Base-by-base conservation (phyloP, 2,888 invertebrate genomes). In the Synanthedon andrenaeformis region DNA sequence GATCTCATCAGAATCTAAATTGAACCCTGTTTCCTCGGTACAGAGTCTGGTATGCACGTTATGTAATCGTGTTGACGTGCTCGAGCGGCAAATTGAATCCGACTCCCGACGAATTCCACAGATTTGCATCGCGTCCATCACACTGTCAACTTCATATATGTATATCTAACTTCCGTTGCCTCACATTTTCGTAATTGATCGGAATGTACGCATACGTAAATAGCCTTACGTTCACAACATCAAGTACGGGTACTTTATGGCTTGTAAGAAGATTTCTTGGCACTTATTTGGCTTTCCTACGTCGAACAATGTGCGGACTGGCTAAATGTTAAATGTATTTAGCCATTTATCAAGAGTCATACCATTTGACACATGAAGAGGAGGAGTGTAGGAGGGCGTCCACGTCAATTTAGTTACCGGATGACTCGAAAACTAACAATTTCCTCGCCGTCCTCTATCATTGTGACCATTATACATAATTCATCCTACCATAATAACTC, bases 121-220 rank as follows among this genome's bases (percentile, higher is more conserved):
- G 83, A 83, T 83, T 84, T 82, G 79, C 81, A 77, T 75, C 69
- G 72, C 75, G 74, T 79, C 72, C 71, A 72, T 70, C 69, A 67
- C 66, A 66, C 68, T 74, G 78, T 79, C 79, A 75, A 74, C 76
- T 76, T 69, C 68, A 68, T 69, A 69, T 69, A n/a, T n/a, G n/a
- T n/a, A 69, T 69, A 67, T 70, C 68, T 76, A 67, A 72, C 73
- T 79, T 80, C 76, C 77, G 76, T 61, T 65, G 65, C 61, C 67
- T 59, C 66, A 68, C 65, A 66, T 69, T 72, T 69, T 66, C 62
- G 61, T 74, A 70, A 74, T 74, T 72, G 68, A 49, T 58, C 70
- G 74, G 74, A 77, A 79, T 77, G 75, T 63, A 65, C 72, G 66
- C 66, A 70, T 35, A 35, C 35, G 35, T 35, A 35, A 35, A 35